phyloP scores from a whole-genome alignment of 2,888 invertebrate genomes.

The Drosophila fulvimacula region DNA sequence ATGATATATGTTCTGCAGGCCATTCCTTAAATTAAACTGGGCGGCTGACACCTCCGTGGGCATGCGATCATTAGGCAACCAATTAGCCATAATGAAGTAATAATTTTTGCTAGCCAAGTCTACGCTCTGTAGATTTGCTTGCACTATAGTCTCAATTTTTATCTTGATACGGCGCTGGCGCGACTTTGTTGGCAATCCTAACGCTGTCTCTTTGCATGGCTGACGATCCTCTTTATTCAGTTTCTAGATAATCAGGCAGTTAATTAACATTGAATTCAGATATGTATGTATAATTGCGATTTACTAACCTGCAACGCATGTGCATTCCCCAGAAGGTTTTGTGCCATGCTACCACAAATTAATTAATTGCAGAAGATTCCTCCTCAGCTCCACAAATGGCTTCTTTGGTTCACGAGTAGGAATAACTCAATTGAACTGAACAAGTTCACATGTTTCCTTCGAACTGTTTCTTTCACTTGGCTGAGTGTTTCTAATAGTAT shows the following conservation, averaged over 20 bases:
- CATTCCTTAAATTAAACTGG: conserved; percentile 28
- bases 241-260: background rate
- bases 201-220: background rate
- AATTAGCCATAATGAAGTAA: conserved; percentile 42
- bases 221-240: conserved; percentile 8
- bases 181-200: background rate
- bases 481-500: background rate
- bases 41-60: conserved; percentile 33
- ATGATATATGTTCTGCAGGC: conserved; percentile 28
- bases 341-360: background rate
- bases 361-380: background rate
- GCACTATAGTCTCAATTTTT: conserved; percentile 25
- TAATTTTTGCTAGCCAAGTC: conserved; percentile 18
- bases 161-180: background rate
- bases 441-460: background rate
- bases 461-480: background rate
- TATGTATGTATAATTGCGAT: background rate
- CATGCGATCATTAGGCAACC: conserved; percentile 5
- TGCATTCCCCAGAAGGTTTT: background rate
- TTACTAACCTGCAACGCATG: conserved; percentile 21
- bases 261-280: background rate
- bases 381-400: background rate
- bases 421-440: background rate
- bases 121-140: background rate
- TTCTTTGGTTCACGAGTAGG: background rate